phyloP scores from a whole-genome alignment of 1,140 invertebrate genomes.

The Hylyphantes graminicola region DNA sequence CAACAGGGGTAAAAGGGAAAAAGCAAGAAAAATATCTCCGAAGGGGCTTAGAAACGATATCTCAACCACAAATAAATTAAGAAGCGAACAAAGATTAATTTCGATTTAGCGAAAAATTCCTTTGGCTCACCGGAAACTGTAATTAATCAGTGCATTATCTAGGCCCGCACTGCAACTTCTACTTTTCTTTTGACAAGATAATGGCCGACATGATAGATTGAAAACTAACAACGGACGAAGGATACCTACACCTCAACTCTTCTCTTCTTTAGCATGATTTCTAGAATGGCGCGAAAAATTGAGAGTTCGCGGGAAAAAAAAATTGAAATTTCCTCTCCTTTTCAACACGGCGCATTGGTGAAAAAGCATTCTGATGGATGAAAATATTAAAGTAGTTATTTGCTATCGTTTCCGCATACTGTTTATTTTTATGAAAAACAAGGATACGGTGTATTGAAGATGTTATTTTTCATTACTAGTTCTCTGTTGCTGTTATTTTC shows the following conservation, averaged over 20 bases:
- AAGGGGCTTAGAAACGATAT: constrained; percentile 29
- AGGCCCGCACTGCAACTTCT: constrained; percentile 40
- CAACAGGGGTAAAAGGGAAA: background rate
- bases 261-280: constrained; percentile 41
- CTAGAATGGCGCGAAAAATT: constrained; percentile 9
- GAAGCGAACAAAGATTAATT: constrained; percentile 59
- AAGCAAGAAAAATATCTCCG: constrained; percentile 14
- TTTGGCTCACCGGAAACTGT: constrained; percentile 34
- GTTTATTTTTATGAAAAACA: constrained; percentile 25
- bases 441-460: background rate
- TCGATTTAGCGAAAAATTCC: constrained; percentile 56
- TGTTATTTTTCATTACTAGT: background rate
- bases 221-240: constrained; percentile 56
- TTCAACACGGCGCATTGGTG: background rate
- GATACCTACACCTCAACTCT: constrained; percentile 25
- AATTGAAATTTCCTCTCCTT: constrained; percentile 37
- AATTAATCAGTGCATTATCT: constrained; percentile 60
- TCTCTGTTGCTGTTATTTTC: background rate
- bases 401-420: background rate
- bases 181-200: constrained; percentile 58
- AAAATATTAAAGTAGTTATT: constrained; percentile 56
- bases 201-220: constrained; percentile 57
- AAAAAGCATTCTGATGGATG: constrained; percentile 42
- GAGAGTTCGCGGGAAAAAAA: constrained; percentile 10
- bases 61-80: constrained; percentile 59